Percentiles rank a stretch among this genome's conserved stretches.
Conservation (phyloP, 2,888 invertebrate genomes). For the Vannuccia rotundouncinata region DNA sequence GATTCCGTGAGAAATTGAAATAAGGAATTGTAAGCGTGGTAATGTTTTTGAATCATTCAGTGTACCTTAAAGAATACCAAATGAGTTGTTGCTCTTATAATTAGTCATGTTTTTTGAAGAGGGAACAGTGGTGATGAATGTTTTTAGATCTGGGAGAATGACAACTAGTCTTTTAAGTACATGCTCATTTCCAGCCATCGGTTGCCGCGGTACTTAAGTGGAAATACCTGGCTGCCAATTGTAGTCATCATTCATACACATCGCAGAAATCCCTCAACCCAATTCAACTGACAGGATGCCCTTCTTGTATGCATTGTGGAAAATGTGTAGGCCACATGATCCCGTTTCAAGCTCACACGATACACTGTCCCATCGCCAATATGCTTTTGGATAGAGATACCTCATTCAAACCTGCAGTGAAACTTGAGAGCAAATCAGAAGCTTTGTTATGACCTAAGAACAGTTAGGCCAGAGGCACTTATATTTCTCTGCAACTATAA, state of each 20-base stretch:
- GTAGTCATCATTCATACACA: constrained; percentile 35
- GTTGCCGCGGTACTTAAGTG: constrained; percentile 43
- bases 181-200: constrained; percentile 13
- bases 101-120: constrained; percentile 9
- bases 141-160: constrained; percentile 23
- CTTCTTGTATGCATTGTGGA: constrained; percentile 42
- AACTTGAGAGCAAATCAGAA: background rate
- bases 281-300: constrained; percentile 40
- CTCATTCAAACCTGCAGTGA: background rate
- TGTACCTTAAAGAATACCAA: constrained; percentile 5
- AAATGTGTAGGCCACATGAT: constrained; percentile 42
- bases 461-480: background rate
- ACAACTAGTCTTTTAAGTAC: constrained; percentile 30
- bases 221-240: constrained; percentile 43
- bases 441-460: background rate
- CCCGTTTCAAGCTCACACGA: constrained; percentile 41
- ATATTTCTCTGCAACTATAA: background rate
- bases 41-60: background rate
- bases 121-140: constrained; percentile 20
- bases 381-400: background rate
- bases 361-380: background rate
- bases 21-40: background rate
- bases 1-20: background rate
- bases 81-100: constrained; percentile 11
- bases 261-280: background rate